These are phyloP conservation scores for Eurois occulta DNA, from an alignment of 2,888 invertebrate genomes.

Conservation along the genomic window DNA sequence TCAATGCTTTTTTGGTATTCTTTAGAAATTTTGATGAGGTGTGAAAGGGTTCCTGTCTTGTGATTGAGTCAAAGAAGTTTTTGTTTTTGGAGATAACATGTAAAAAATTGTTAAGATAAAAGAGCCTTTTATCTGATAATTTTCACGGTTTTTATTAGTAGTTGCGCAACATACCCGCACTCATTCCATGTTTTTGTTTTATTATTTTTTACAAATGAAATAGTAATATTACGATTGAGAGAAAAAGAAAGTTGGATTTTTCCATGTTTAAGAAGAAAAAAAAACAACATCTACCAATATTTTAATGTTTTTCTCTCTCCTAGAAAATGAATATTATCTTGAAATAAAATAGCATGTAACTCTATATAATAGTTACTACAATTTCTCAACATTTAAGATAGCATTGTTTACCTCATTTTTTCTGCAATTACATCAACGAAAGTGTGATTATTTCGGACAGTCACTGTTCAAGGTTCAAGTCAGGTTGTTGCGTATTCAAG, in stretches of 20 bases:
- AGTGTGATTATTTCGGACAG: conserved; percentile 57
- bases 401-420: conserved; percentile 53
- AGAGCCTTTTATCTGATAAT: conserved; percentile 51
- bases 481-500: conserved; percentile 72
- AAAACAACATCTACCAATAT: not conserved
- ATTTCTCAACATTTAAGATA: conserved; percentile 29
- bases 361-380: conserved; percentile 21
- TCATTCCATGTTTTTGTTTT: not conserved
- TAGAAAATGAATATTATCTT: not conserved
- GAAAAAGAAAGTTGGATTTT: no score
- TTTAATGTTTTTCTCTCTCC: not conserved
- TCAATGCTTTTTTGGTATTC: conserved; percentile 74
- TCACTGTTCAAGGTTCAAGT: conserved; percentile 61
- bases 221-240: no score
- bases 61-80: conserved; percentile 84
- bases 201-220: no score
- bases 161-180: not conserved
- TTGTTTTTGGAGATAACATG: conserved; percentile 63
- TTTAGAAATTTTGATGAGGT: conserved; percentile 86
- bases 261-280: no score
- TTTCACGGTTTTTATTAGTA: conserved; percentile 30
- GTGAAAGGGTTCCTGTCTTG: conserved; percentile 85
- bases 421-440: conserved; percentile 64
- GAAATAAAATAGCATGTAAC: conserved; percentile 16
- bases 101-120: conserved; percentile 62